A percentile compares a stretch with the other conserved stretches of the same genome.
Evolutionary conservation across 2,797 vertebrate species (phyloP).

Genomic region (Silurus lanzhouensis): DNA sequence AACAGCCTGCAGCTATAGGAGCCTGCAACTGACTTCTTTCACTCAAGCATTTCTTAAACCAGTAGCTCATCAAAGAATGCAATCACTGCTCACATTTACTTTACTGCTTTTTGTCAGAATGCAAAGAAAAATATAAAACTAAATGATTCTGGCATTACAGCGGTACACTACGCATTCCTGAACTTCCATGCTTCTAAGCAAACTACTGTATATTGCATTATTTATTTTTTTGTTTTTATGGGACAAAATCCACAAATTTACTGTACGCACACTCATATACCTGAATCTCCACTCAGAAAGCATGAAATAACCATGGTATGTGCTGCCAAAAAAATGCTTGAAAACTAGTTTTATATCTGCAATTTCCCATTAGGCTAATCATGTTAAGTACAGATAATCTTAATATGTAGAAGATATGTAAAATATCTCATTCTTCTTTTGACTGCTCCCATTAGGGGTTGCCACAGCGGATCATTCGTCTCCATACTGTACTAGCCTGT

Average conservation of each 20-base stretch:
- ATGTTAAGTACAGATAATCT: neutral
- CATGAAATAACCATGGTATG: neutral
- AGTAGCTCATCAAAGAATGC: neutral
- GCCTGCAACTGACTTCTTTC: neutral
- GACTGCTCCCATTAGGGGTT: too few species aligned
- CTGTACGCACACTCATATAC: neutral
- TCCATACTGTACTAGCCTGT: too few species aligned
- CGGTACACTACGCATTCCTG: neutral
- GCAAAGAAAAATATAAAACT: neutral
- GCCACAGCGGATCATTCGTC: too few species aligned
- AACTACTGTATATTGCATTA: neutral
- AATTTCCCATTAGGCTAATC: neutral
- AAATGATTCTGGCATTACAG: neutral
- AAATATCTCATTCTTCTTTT: too few species aligned
- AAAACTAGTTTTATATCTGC: neutral
- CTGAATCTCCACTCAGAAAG: neutral
- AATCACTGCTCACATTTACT: neutral
- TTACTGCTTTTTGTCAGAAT: neutral
- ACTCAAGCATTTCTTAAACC: neutral
- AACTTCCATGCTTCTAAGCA: slow-evolving; percentile 13
- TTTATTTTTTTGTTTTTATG: neutral
- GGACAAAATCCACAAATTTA: neutral
- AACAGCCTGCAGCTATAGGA: neutral
- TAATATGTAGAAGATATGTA: neutral
- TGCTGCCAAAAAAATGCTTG: neutral